phyloP scores from a whole-genome alignment of 2,797 vertebrate genomes.

The Liasis olivaceus region DNA sequence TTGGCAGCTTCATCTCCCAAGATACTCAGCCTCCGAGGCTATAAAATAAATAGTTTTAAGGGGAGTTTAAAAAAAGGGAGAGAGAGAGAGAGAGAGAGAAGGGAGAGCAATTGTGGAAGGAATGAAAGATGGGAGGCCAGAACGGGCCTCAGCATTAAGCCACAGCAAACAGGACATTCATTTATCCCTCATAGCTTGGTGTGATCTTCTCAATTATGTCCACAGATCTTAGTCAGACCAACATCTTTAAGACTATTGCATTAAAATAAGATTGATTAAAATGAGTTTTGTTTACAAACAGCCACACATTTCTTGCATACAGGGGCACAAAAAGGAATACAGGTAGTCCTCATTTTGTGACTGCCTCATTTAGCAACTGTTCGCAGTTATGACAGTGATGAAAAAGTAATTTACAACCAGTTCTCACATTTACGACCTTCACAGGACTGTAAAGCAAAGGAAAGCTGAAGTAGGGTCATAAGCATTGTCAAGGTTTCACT shows the following conservation, averaged over 20 bases:
- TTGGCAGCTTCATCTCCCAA: conserved; percentile 54
- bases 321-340: not conserved
- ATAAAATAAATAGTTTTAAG: conserved; percentile 44
- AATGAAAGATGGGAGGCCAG: not conserved
- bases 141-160: no score
- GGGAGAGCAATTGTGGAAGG: not conserved
- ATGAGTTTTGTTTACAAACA: not conserved
- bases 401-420: not conserved
- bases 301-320: not conserved
- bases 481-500: not conserved
- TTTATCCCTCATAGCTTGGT: not conserved
- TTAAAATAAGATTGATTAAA: not conserved
- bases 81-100: not conserved
- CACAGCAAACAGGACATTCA: not conserved
- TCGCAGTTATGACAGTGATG: not conserved
- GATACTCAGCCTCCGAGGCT: conserved; percentile 48
- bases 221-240: not conserved
- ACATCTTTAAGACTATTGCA: not conserved
- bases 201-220: not conserved
- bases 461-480: not conserved
- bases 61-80: not conserved
- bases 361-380: not conserved
- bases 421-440: not conserved
- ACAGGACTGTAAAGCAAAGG: not conserved
- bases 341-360: not conserved